These are phyloP conservation scores for Stictonetta naevosa DNA, from an alignment of 2,113 vertebrate species.

Conservation along the genomic window DNA sequence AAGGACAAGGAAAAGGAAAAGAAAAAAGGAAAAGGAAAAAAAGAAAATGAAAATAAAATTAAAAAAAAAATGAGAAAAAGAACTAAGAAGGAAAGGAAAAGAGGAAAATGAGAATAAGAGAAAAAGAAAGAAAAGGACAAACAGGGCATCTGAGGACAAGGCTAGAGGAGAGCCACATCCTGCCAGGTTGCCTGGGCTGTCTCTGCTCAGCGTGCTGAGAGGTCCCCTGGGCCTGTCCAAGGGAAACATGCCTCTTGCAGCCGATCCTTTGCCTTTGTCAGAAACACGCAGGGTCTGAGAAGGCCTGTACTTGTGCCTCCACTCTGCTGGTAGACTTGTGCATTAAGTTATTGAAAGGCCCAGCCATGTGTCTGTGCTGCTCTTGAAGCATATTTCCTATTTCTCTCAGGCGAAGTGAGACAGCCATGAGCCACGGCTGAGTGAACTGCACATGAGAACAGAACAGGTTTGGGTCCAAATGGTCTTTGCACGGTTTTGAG, in stretches of 20 bases:
- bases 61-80: no score
- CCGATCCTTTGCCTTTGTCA: not conserved
- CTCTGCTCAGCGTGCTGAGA: not conserved
- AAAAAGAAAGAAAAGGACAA: not conserved
- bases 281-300: not conserved
- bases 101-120: no score
- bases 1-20: not conserved
- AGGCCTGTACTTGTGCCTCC: not conserved
- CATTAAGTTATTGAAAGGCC: not conserved
- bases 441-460: not conserved
- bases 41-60: not conserved
- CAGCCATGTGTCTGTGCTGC: not conserved
- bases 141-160: not conserved
- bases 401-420: not conserved
- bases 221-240: not conserved
- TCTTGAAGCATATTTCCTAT: not conserved
- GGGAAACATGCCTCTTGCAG: not conserved
- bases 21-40: not conserved
- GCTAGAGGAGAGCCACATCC: not conserved
- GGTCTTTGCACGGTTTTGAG: rapidly evolving
- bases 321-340: not conserved
- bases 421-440: not conserved
- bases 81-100: no score
- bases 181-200: not conserved
- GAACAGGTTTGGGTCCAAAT: not conserved